Evolutionary conservation across 2,797 vertebrate species (phyloP), one percentile per base, ranked within the genome.

Genomic region (Astyanax mexicanus): DNA sequence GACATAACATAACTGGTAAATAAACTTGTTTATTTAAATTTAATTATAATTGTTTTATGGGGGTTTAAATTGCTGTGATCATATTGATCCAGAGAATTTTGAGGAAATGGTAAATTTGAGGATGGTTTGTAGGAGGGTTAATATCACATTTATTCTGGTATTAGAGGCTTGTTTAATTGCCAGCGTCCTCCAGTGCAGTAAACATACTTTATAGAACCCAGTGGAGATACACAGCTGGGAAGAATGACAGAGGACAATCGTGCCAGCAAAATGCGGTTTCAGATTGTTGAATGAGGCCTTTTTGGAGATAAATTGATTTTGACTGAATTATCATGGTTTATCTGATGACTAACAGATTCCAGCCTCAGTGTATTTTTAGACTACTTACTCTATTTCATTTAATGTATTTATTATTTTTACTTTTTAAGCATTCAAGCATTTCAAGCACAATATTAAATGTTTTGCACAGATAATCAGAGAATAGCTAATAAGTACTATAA

Each of bases 301-400:
- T 74, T 74, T 70, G 64, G 77, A 74, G 60, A 74, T 57, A 74
- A 55, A 65, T 40, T 32, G 25, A 65, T 61, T 72, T 51, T 51
- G 27, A 60, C 58, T 66, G 72, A 66, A 67, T 75, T 66, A 72
- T 80, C 78, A 75, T 57, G 61, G 70, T 80, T 75, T 66, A 71
- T 75, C 60, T 80, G 57, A 71, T 37, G 44, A 27, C 12, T 75
- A 72, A 72, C 70, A 66, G 54, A 74, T 70, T 74, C 49, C 72
- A 79, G 73, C 32, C 60, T 54, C 49, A 19, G 37, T 15, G 11
- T 42, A 69, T 61, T 69, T 62, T n/a, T 69, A 79, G 68, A 64
- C 15, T 7, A 13, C 15, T 60, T 29, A 29, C 32, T 60, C 17
- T 19, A 10, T 35, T 25, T 52, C 45, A 5, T 2, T 32, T 2